Conservation (phyloP, 2,113 vertebrate genomes). For the Ameiurus melas region DNA sequence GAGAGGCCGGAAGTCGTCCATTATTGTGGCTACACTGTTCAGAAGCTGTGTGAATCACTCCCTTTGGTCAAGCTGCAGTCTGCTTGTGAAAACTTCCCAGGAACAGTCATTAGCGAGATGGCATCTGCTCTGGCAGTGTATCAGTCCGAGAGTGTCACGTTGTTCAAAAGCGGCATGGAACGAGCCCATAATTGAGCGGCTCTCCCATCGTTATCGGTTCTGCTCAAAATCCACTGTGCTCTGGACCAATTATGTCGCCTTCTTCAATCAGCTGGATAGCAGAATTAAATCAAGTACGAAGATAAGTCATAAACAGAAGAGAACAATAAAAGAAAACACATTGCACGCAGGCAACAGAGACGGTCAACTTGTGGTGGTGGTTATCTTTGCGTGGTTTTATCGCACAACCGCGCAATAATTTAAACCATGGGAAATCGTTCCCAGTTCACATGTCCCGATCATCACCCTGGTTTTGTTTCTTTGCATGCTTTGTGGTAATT, state of each 20-base stretch:
- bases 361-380: neutral
- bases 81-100: constrained; percentile 2
- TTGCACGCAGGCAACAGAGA: neutral
- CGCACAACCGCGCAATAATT: neutral
- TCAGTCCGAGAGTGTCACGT: constrained; percentile 28
- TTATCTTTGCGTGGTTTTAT: too few relatives aligned
- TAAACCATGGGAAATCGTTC: constrained; percentile 14
- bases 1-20: constrained; percentile 29
- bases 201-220: constrained; percentile 29
- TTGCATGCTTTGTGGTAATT: constrained; percentile 34
- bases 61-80: neutral
- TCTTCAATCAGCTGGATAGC: constrained; percentile 27
- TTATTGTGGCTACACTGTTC: neutral
- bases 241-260: neutral
- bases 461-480: constrained; percentile 13
- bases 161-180: constrained; percentile 12
- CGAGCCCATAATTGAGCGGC: constrained; percentile 20
- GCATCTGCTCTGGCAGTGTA: constrained; percentile 29
- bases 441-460: constrained; percentile 10
- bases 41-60: constrained; percentile 20
- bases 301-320: constrained; percentile 39
- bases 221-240: constrained; percentile 21
- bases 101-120: constrained; percentile 27
- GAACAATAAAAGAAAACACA: constrained; percentile 21
- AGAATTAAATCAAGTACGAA: constrained; percentile 31